Evolutionary conservation across 2,888 invertebrate species (phyloP), one percentile per base, ranked within the genome.

Genomic region (Hyles lineata): DNA sequence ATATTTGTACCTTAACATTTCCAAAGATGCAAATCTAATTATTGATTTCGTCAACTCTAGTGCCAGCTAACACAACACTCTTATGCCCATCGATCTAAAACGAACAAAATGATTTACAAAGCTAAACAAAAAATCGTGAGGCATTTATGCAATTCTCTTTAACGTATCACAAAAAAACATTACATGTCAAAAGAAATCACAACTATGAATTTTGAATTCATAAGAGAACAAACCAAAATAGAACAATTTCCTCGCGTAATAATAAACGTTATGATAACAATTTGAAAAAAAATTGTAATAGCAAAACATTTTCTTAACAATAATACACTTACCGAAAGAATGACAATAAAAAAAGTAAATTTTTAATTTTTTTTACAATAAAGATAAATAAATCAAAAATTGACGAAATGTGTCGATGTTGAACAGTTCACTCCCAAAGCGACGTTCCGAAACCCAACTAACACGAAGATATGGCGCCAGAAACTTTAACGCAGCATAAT

Each of bases 171-270:
- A 94, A 94, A 92, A 43, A 92, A 94, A 94, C 94, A 94, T 94
- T 94, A 90, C 90, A 94, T 94, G 94, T 94, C 92, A 90, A 92
- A 94, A 91, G 88, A 94, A 95, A 95, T 95, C 95, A 95, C 95
- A 95, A 94, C 87, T 93, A 93, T 94, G 95, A 95, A 95, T 95
- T 95, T 94, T 89, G 80, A 95, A 95, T 95, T 95, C 95, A 95
- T 89, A 90, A 89, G 89, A 89, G 86, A 89, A 84, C 85, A 85
- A 92, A 89, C 84, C 87, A 90, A 92, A 92, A 91, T 90, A 91
- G 89, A 92, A 90, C 89, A 89, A 84, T 81, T 85, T 78, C 80
- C 79, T 86, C 82, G 82, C 82, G 81, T 83, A 82, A 85, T 85
- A 84, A 85, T 87, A 84, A 88, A 89, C 86, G 83, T 85, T 85